These are phyloP conservation scores for Actias luna DNA, from an alignment of 2,888 invertebrate genomes.

Conservation along the genomic window DNA sequence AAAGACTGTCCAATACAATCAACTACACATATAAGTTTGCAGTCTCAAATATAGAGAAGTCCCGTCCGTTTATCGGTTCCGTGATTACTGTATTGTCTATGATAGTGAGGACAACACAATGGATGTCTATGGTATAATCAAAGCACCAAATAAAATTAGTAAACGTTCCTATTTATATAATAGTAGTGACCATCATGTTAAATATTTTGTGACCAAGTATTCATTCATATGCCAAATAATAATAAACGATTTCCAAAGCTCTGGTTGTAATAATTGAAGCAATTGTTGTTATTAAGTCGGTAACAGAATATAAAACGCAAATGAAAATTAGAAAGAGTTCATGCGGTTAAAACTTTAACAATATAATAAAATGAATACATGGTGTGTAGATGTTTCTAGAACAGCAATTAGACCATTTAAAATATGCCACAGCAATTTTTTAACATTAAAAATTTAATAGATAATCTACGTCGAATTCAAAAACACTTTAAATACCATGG, in stretches of 20 bases:
- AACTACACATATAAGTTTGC: slow-evolving; percentile 50
- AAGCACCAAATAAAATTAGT: slow-evolving; percentile 36
- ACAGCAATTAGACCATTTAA: neutral
- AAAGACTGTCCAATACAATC: neutral
- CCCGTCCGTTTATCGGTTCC: slow-evolving; percentile 14
- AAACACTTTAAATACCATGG: neutral
- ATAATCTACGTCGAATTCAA: neutral
- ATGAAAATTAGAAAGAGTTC: neutral
- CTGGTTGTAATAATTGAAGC: neutral
- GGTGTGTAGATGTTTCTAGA: neutral
- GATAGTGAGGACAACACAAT: slow-evolving; percentile 71
- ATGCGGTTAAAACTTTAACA: slow-evolving; percentile 5
- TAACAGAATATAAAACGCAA: neutral
- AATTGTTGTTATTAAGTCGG: neutral
- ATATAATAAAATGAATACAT: neutral
- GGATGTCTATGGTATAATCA: slow-evolving; percentile 48
- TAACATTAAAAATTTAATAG: neutral
- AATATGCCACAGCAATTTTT: slow-evolving; percentile 18
- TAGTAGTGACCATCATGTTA: neutral
- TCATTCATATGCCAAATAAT: slow-evolving; percentile 4
- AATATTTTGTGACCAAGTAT: slow-evolving; percentile 2
- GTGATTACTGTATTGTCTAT: slow-evolving; percentile 58
- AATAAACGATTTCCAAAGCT: neutral
- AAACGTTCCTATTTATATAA: slow-evolving; percentile 8
- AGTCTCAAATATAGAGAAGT: slow-evolving; percentile 26